Evolutionary conservation across 2,113 vertebrate species (phyloP).

Genomic region (Acrocephalus arundinaceus): DNA sequence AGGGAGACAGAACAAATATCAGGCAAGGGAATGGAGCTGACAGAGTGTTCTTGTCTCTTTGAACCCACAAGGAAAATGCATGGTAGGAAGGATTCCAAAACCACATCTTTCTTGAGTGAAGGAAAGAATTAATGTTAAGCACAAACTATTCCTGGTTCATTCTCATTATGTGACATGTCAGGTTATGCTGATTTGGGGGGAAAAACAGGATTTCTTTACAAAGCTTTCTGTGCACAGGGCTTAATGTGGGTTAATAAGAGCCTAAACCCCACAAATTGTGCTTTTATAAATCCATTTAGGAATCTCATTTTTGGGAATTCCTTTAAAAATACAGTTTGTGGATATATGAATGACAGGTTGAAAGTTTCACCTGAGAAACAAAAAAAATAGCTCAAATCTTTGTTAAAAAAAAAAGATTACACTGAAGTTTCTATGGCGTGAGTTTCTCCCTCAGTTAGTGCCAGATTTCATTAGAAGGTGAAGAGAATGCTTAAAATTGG

Average conservation of each 20-base stretch:
- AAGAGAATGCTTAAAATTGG: conserved; percentile 6
- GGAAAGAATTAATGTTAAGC: conserved; percentile 54
- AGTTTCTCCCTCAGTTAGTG: background rate
- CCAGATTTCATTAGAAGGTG: background rate
- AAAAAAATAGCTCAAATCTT: background rate
- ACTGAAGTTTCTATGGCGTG: accelerated
- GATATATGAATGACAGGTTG: background rate
- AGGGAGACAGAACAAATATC: background rate
- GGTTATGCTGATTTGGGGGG: conserved; percentile 43
- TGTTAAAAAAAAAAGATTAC: background rate
- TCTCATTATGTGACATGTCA: conserved; percentile 21
- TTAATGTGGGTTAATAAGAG: conserved; percentile 21
- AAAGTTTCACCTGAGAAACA: background rate
- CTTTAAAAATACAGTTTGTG: background rate
- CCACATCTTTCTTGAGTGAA: background rate
- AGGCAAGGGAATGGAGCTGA: background rate
- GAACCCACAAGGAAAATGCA: background rate
- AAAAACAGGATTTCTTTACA: conserved; percentile 38
- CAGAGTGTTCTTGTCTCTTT: background rate
- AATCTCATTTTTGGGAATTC: background rate
- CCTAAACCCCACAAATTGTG: background rate
- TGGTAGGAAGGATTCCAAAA: background rate
- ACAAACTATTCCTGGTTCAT: conserved; percentile 66
- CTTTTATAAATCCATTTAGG: background rate
- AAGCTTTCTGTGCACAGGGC: conserved; percentile 4